Conservation (phyloP, 2,797 vertebrate species). For the Onychomys arenicola region DNA sequence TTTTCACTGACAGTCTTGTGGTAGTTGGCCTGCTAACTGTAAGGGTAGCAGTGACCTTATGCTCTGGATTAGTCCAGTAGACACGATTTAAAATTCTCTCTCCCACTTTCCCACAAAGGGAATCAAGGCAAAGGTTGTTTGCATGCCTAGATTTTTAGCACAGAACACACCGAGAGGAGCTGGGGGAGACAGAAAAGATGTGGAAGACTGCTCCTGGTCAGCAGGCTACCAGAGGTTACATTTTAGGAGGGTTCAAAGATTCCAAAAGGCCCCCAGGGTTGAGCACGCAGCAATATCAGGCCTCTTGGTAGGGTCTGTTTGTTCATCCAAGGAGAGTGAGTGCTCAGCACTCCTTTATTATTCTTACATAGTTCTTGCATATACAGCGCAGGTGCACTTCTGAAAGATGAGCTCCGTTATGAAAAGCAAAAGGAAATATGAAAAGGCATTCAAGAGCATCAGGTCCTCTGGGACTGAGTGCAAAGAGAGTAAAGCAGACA, state of each 20-base stretch:
- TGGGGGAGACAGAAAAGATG: background rate
- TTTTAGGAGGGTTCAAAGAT: background rate
- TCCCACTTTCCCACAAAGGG: background rate
- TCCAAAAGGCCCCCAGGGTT: background rate
- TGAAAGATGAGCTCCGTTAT: conserved; percentile 50
- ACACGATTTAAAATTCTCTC: background rate
- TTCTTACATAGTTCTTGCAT: background rate
- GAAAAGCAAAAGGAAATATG: conserved; percentile 66
- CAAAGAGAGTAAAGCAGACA: background rate
- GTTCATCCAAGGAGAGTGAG: background rate
- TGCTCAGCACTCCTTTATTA: background rate
- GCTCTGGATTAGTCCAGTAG: conserved; percentile 34
- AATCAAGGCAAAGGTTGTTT: background rate
- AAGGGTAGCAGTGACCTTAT: background rate
- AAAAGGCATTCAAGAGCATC: conserved; percentile 26
- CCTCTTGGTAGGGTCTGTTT: background rate
- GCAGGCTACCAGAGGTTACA: background rate
- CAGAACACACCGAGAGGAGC: background rate
- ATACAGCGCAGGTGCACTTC: background rate
- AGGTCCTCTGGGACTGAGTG: background rate
- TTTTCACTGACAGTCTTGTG: background rate
- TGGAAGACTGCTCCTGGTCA: background rate
- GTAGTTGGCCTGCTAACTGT: background rate
- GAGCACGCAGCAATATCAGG: background rate
- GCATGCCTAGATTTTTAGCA: conserved; percentile 27